Evolutionary conservation across 2,113 vertebrate species (phyloP).

Genomic region (Grammomys surdaster): DNA sequence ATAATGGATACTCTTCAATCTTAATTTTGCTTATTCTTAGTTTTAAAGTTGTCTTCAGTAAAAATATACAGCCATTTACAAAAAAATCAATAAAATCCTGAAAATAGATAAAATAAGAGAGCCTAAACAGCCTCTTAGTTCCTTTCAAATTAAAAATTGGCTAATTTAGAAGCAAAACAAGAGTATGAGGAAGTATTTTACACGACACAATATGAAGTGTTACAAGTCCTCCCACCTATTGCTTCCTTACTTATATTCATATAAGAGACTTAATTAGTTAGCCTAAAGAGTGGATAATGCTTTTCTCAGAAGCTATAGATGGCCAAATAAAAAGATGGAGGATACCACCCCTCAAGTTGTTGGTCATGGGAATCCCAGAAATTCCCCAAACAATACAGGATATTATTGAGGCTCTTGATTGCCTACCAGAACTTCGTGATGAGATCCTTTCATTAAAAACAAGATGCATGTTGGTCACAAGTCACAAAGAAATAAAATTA

Average conservation of each 20-base stretch:
- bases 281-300: not conserved
- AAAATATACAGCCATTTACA: slow-evolving; percentile 30
- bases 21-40: slow-evolving; percentile 52
- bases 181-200: not conserved
- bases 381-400: not conserved
- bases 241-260: not conserved
- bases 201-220: not conserved
- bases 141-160: slow-evolving; percentile 40
- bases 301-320: not conserved
- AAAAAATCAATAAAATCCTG: slow-evolving; percentile 54
- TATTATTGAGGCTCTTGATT: not conserved
- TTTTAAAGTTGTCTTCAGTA: slow-evolving; percentile 49
- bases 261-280: not conserved
- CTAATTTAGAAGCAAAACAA: slow-evolving; percentile 37
- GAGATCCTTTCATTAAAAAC: not conserved
- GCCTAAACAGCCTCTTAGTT: slow-evolving; percentile 24
- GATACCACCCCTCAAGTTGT: not conserved
- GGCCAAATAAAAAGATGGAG: not conserved
- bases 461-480: not conserved
- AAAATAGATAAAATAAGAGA: slow-evolving; percentile 68
- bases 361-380: not conserved
- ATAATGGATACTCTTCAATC: slow-evolving; percentile 19
- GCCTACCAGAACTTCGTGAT: not conserved
- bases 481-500: not conserved
- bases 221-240: not conserved